Percentiles rank a stretch among this genome's conserved stretches.
These are phyloP conservation scores for Eurystomus gularis DNA, from an alignment of 2,113 vertebrate species.

Conservation along the genomic window DNA sequence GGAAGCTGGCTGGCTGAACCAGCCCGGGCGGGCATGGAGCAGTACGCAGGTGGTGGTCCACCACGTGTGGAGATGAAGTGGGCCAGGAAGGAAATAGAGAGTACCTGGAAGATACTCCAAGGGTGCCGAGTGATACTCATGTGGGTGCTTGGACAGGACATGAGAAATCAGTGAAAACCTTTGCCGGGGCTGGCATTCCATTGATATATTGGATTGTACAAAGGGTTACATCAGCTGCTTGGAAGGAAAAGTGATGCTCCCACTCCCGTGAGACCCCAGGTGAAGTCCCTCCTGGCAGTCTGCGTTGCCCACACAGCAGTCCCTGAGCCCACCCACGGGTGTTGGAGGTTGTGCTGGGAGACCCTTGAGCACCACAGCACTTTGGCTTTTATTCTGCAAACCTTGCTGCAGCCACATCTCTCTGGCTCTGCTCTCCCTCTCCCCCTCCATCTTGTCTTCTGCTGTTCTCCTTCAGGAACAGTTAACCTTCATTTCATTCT, in stretches of 20 bases:
- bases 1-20: background rate
- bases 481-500: background rate
- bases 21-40: background rate
- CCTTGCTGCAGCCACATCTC: background rate
- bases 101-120: background rate
- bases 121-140: background rate
- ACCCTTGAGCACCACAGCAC: background rate
- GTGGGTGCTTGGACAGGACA: background rate
- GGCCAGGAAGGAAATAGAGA: background rate
- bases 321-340: background rate
- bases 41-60: background rate
- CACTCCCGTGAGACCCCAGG: background rate
- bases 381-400: background rate
- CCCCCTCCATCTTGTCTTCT: constrained; percentile 23
- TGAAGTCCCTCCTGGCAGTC: background rate
- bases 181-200: background rate
- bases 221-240: background rate
- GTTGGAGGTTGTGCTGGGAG: background rate
- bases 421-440: background rate
- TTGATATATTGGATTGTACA: background rate
- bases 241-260: background rate
- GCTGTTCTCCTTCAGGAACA: background rate
- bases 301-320: background rate
- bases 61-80: background rate
- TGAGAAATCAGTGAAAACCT: background rate